A percentile compares a stretch with the other conserved stretches of the same genome.
These are phyloP conservation scores for Patella pellucida DNA, from an alignment of 2,888 invertebrate genomes.

Conservation along the genomic window DNA sequence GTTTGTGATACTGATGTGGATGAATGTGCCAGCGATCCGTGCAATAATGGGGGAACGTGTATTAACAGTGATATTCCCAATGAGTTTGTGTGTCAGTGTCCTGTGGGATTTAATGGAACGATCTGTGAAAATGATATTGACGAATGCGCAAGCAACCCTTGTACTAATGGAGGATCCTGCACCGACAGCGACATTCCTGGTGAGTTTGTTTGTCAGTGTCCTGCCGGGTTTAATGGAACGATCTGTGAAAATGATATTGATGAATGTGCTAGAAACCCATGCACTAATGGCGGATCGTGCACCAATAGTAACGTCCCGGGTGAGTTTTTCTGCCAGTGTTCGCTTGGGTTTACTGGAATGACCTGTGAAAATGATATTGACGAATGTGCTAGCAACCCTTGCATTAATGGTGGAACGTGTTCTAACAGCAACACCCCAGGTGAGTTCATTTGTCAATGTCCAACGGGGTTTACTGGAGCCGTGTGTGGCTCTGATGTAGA, in stretches of 20 bases:
- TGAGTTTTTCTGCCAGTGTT: not conserved
- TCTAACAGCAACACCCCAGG: constrained; percentile 43
- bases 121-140: constrained; percentile 92
- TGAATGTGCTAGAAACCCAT: constrained; percentile 24
- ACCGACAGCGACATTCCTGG: constrained; percentile 14
- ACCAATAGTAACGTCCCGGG: too few species aligned
- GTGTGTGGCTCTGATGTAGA: constrained; percentile 91
- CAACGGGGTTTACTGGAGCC: not conserved
- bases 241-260: constrained; percentile 38
- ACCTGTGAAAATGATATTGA: constrained; percentile 36
- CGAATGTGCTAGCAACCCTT: constrained; percentile 71
- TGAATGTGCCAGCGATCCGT: constrained; percentile 87
- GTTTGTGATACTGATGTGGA: constrained; percentile 91
- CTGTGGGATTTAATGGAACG: constrained; percentile 96
- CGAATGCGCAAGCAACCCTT: constrained; percentile 92
- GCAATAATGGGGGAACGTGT: constrained; percentile 82
- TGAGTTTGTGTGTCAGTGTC: constrained; percentile 94
- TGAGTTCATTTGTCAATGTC: constrained; percentile 31
- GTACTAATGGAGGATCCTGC: constrained; percentile 90
- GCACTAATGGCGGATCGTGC: constrained; percentile 6
- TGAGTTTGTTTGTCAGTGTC: constrained; percentile 29
- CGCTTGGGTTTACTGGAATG: constrained; percentile 43
- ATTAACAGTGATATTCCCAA: constrained; percentile 84
- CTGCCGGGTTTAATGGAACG: constrained; percentile 26
- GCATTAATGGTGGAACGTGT: constrained; percentile 42